Evolutionary conservation across 1,140 invertebrate genomes (phyloP), one percentile per base, ranked within the genome.

Genomic region (Gonioctena quinquepunctata): DNA sequence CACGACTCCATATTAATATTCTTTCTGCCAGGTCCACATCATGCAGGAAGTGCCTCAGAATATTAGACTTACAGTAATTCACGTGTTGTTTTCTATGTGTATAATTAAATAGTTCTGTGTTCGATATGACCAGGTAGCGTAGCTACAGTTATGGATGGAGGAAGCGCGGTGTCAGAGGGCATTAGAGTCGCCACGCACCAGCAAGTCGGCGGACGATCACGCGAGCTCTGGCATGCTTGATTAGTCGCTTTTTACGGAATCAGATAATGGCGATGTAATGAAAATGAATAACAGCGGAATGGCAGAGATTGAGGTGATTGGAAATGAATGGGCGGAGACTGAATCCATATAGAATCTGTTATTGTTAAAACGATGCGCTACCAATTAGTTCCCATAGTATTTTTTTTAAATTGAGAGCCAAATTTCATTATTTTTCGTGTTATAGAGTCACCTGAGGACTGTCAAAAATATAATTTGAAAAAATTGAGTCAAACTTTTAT

Each of bases 1-100:
- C 33, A 42, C 33, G 33, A 42, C 16, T n/a, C 16, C 16, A n/a
- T 11, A 42, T n/a, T 42, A n/a, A 42, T 42, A 42, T 42, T 42
- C 33, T 42, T 42, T 42, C 33, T 42, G 33, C 33, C 16, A 42
- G 54, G 13, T 21, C 54, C 22, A 48, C 66, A 52, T 49, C 57
- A 67, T 71, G 68, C 66, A 70, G 73, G 70, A 73, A 75, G 69
- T 70, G 71, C 28, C 66, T 63, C 19, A 61, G 23, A 33, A 68
- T 75, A 77, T 75, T 77, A 77, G 62, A 76, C 67, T 70, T 71
- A 72, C 76, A 70, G 76, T 76, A 77, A 77, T 76, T 77, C 76
- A 75, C 76, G 76, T 74, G 73, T 75, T 75, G 67, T 42, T 42
- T 42, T 42, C 33, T 42, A 42, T 42, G 33, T 42, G 69, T 74